Percentiles rank a stretch among this genome's conserved stretches.
phyloP scores from a whole-genome alignment of 2,113 vertebrate species.

The Entomyzon cyanotis region DNA sequence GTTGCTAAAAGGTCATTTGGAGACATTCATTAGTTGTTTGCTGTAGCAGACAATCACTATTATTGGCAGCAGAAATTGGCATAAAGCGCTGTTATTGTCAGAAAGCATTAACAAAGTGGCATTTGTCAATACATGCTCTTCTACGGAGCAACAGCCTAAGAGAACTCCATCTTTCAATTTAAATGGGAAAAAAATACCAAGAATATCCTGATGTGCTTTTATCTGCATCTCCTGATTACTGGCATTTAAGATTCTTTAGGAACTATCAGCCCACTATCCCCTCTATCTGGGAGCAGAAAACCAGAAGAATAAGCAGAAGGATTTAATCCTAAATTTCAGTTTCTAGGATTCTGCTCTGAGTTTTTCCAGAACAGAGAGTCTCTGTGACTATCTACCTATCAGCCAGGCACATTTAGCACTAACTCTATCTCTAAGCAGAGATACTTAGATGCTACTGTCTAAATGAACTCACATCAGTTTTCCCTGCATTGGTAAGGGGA shows the following conservation, averaged over 20 bases:
- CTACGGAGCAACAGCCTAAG: not conserved
- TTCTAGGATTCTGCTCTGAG: not conserved
- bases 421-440: not conserved
- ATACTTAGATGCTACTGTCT: not conserved
- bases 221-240: not conserved
- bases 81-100: slow-evolving; percentile 19
- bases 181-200: not conserved
- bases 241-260: not conserved
- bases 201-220: not conserved
- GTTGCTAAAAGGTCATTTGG: slow-evolving; percentile 35
- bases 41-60: slow-evolving; percentile 30
- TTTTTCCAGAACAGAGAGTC: not conserved
- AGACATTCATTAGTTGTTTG: slow-evolving; percentile 40
- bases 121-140: slow-evolving; percentile 26
- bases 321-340: not conserved
- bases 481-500: not conserved
- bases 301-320: not conserved
- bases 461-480: not conserved
- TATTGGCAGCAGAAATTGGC: slow-evolving; percentile 42
- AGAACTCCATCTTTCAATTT: not conserved
- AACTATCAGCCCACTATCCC: not conserved
- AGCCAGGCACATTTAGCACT: not conserved
- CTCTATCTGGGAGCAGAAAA: not conserved
- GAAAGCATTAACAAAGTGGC: slow-evolving; percentile 20
- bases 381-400: not conserved